Conservation (phyloP, 1,140 invertebrate genomes). For the Ylistrum balloti region DNA sequence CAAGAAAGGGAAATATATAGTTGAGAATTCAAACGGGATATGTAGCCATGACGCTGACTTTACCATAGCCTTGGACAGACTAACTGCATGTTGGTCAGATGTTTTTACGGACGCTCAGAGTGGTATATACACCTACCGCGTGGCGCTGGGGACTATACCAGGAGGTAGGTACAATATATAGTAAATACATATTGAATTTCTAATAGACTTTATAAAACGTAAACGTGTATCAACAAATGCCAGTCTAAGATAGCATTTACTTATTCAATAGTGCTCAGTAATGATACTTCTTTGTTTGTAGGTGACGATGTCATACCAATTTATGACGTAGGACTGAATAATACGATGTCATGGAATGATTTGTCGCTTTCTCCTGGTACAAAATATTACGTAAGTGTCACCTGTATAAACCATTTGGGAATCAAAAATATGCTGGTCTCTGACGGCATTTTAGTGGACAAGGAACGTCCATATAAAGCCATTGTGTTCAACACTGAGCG, state of each 20-base stretch:
- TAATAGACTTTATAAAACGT: no score
- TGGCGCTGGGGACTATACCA: constrained; percentile 64
- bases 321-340: constrained; percentile 41
- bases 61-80: constrained; percentile 44
- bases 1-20: constrained; percentile 57
- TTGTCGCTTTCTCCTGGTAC: constrained; percentile 52
- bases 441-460: constrained; percentile 65
- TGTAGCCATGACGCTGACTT: constrained; percentile 65
- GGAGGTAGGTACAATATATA: constrained; percentile 47
- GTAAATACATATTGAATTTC: no score
- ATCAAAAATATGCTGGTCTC: constrained; percentile 52
- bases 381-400: constrained; percentile 57
- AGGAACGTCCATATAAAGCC: constrained; percentile 55
- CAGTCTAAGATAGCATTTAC: no score
- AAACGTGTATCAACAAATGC: no score
- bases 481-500: constrained; percentile 63
- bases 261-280: no score
- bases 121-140: constrained; percentile 52
- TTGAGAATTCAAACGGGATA: constrained; percentile 54
- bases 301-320: constrained; percentile 7
- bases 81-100: constrained; percentile 64
- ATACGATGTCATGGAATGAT: constrained; percentile 10
- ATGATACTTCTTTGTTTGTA: not conserved
- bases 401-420: constrained; percentile 51
- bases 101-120: constrained; percentile 67